Evolutionary conservation across 1,140 invertebrate species (phyloP).

Genomic region (Hylaeus anthracinus): DNA sequence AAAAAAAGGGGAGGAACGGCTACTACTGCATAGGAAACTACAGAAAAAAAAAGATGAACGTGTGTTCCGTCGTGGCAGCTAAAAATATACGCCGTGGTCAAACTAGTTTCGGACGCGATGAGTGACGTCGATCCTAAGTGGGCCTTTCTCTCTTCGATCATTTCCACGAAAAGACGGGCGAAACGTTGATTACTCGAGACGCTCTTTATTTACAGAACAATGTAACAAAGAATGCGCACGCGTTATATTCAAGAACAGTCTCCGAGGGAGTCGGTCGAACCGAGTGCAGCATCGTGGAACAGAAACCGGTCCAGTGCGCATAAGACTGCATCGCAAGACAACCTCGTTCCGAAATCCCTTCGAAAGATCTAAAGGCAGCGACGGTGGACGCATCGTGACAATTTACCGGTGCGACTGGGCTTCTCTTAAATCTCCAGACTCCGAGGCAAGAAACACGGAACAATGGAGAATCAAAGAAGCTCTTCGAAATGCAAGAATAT

Average conservation of each 20-base stretch:
- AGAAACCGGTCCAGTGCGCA: constrained; percentile 56
- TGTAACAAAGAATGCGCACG: constrained; percentile 14
- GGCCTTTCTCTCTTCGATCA: background rate
- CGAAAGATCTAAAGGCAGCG: constrained; percentile 21
- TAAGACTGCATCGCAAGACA: constrained; percentile 28
- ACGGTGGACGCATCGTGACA: constrained; percentile 20
- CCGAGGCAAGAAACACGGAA: background rate
- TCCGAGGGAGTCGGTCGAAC: background rate
- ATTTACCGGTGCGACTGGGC: constrained; percentile 22
- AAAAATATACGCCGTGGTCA: constrained; percentile 3
- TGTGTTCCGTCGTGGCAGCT: background rate
- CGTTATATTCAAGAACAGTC: background rate
- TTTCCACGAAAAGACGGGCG: constrained; percentile 6
- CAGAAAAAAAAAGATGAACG: background rate
- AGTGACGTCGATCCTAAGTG: background rate
- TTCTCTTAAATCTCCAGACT: constrained; percentile 9
- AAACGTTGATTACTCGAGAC: constrained; percentile 12
- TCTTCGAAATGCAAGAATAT: background rate
- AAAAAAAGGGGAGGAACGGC: background rate
- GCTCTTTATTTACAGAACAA: constrained; percentile 19
- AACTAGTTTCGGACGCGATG: constrained; percentile 1
- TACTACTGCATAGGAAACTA: background rate
- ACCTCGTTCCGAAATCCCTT: constrained; percentile 34
- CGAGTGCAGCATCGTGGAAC: constrained; percentile 37
- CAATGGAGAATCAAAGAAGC: constrained; percentile 31